These are phyloP conservation scores for Eupleurogrammus muticus DNA, from an alignment of 2,797 vertebrate species.

Conservation along the genomic window DNA sequence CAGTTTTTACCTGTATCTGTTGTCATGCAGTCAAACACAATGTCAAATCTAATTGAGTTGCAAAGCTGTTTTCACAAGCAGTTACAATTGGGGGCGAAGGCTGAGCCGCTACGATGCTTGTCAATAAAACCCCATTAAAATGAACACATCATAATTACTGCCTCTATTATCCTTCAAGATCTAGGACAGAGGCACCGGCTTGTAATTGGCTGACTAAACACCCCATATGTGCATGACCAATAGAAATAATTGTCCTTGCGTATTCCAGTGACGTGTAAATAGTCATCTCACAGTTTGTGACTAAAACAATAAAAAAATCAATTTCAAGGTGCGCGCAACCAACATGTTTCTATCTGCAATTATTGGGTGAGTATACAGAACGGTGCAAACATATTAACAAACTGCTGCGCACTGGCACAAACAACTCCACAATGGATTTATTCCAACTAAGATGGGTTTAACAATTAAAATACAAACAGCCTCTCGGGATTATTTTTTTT, in stretches of 20 bases:
- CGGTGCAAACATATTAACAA: constrained; percentile 47
- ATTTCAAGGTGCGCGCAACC: constrained; percentile 65
- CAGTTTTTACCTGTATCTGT: constrained; percentile 48
- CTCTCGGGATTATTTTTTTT: constrained; percentile 13
- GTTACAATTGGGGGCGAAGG: constrained; percentile 61
- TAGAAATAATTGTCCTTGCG: constrained; percentile 82
- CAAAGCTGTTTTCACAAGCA: constrained; percentile 75
- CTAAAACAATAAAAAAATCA: constrained; percentile 58
- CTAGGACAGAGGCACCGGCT: constrained; percentile 66
- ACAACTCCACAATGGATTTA: constrained; percentile 44
- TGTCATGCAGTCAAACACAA: constrained; percentile 65
- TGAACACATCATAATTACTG: constrained; percentile 83
- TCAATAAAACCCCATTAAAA: constrained; percentile 85
- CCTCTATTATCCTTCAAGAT: constrained; percentile 83
- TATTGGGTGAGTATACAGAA: constrained; percentile 37
- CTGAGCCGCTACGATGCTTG: constrained; percentile 68
- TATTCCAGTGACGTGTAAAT: constrained; percentile 66
- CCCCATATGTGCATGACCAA: constrained; percentile 79
- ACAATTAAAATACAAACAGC: constrained; percentile 36
- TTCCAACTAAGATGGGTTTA: constrained; percentile 29
- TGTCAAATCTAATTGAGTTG: constrained; percentile 79
- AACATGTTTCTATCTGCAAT: constrained; percentile 53
- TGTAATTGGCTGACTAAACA: constrained; percentile 80
- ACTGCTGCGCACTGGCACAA: constrained; percentile 22
- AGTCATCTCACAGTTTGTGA: constrained; percentile 65